Evolutionary conservation across 2,888 invertebrate genomes (phyloP), one percentile per base, ranked within the genome.

Genomic region (Polyommatus iphigenia): DNA sequence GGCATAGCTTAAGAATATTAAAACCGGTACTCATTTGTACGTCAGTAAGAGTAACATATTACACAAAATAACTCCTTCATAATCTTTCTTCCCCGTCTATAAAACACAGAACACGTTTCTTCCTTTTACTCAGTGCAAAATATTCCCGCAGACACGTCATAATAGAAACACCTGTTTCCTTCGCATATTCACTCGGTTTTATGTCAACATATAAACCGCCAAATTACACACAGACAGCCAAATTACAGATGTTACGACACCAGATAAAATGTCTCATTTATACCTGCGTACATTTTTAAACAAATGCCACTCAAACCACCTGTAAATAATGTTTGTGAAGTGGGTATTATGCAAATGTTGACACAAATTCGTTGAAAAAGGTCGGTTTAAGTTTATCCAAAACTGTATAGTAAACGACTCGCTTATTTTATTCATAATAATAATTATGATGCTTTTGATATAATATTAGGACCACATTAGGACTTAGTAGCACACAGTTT

Each of bases 261-360:
- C 62, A 62, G 24, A 62, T 62, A 62, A 62, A 24, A 62, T 62
- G 62, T 62, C 62, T 62, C 62, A 62, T 62, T 62, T 62, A 62
- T 20, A 62, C 62, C 59, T 0, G 7, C n/a, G 62, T 62, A 62
- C 24, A 62, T 62, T 62, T 24, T 62, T 62, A 24, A 62, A 24
- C 24, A 62, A 62, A 62, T 24, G 24, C 13, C 13, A 24, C 24
- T 62, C 24, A 10, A 10, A n/a, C n/a, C 59, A 20, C 4, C 62
- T 20, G 62, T 10, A 59, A 59, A 59, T 59, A 24, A 62, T 24
- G 62, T 59, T 59, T 59, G 20, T 62, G 4, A 24, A 62, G 24
- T 24, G 62, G 10, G 2, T 3, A 62, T 24, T 62, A 24, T 10
- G 24, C 59, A 24, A 59, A 59, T 59, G 20, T 62, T 62, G 59